phyloP scores from a whole-genome alignment of 92 coral and sea anemone genomes.

The Parazoanthus atlanticus region DNA sequence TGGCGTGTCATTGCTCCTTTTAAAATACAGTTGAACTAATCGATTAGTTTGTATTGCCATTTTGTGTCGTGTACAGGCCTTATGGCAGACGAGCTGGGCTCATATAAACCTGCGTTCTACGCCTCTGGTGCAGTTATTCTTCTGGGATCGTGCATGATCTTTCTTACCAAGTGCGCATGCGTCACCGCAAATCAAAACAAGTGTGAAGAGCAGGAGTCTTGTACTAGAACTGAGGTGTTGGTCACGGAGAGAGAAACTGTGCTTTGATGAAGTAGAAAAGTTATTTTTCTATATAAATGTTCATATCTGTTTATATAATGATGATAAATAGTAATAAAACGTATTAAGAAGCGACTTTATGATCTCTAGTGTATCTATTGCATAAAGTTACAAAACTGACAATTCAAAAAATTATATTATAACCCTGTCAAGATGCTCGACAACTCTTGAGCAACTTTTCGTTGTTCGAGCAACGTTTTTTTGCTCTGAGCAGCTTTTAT shows the following conservation, averaged over 20 bases:
- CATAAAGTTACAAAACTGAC: no score
- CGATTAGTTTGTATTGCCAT: no score
- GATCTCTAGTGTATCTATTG: no score
- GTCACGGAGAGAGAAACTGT: slow-evolving; percentile 33
- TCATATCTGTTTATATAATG: no score
- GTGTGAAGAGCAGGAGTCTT: background rate
- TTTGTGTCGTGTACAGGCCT: background rate
- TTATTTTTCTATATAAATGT: background rate
- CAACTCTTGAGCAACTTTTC: no score
- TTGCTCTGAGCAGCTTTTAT: no score
- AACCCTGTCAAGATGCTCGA: no score
- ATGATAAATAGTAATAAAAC: no score
- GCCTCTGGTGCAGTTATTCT: slow-evolving; percentile 9
- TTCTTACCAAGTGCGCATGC: slow-evolving; percentile 23
- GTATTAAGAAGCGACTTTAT: background rate
- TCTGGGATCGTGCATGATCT: slow-evolving; percentile 10
- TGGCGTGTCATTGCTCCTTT: background rate
- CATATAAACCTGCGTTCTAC: slow-evolving; percentile 25
- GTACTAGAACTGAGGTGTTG: background rate
- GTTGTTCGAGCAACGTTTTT: no score
- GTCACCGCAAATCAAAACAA: background rate
- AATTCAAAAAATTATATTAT: no score
- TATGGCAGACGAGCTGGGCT: slow-evolving; percentile 30
- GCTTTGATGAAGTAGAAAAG: background rate
- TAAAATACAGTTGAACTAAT: background rate